Evolutionary conservation across 2,888 invertebrate genomes (phyloP), one percentile per base, ranked within the genome.

Genomic region (Dynastes maya): DNA sequence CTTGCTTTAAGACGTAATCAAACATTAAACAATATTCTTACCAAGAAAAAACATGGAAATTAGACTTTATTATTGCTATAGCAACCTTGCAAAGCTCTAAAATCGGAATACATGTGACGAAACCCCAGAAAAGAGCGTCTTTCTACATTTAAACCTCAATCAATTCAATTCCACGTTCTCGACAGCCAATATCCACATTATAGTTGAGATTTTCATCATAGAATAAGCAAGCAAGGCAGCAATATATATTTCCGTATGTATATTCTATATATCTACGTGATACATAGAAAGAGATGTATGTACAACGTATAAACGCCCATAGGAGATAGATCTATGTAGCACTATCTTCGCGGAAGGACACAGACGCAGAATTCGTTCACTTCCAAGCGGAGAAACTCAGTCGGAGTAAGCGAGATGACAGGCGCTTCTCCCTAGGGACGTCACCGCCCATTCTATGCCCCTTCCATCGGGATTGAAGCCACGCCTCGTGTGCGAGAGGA

Each of bases 381-480:
- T 55, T 16, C 4, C 55, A 13, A 6, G 6, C 13, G 6, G 22
- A 8, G 29, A 13, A 32, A 63, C 63, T 29, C 5, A 27, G 29
- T 63, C 70, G 77, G 72, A 64, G 70, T 16, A 65, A 72, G 64
- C 64, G 72, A 53, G 77, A 67, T 55, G 78, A 74, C 85, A 86
- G 83, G 83, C 89, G 89, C 89, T 85, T 85, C 45, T 67, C 88
- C 86, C 87, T 85, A 85, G 89, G 90, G 92, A 91, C 91, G 90
- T 91, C 90, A 90, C 91, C 90, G 91, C 91, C 89, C 90, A 90
- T 90, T 45, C 90, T 90, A 90, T 91, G 91, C 91, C 91, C 91
- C 90, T 90, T 85, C 84, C 82, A 76, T 16, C 64, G 53, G 71
- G 64, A 64, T 40, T 22, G 51, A 53, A 78, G 84, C 84, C 86